Base-by-base conservation (phyloP, 2,113 vertebrate species). In the Prinia subflava region DNA sequence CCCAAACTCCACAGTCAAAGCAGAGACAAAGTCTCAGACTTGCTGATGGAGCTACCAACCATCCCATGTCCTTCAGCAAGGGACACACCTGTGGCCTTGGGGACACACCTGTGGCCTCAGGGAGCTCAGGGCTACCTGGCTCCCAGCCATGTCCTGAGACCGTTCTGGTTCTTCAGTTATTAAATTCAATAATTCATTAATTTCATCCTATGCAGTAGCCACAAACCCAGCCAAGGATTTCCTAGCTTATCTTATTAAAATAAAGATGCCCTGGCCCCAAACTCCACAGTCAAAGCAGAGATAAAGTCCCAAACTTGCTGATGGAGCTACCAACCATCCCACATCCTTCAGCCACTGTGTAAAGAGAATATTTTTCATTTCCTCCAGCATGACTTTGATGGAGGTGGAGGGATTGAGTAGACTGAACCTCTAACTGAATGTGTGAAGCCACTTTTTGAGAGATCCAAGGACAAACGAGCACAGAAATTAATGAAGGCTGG, bases 401-500 rank as follows among this genome's bases (percentile, higher is more conserved):
- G 57, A 59, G n/a, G 15, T 28, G 71, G 64, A 81, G 39, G 25
- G 25, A 23, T 19, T 79, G 49, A 73, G 47, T 6, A 74, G 52
- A 35, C 67, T 49, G 33, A 87, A 42, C 37, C 10, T 35, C 35
- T 20, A 41, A 68, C 7, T 46, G 50, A 69, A 33, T 31, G 33
- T 37, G 33, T n/a, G 30, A 87, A 83, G 39, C 70, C n/a, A n/a
- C n/a, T 89, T 84, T 64, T 21, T 30, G 62, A 59, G 77, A 73
- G 33, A 44, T 28, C 39, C 77, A 44, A 42, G 60, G 33, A 23
- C 46, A 85, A 90, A 18, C 15, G 69, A 68, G 78, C 63, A 64
- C 46, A 81, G 84, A 83, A 92, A 94, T 88, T 6, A 76, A 92
- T 87, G 10, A 76, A 63, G 44, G 25, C 47, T 28, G 59, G 76